Evolutionary conservation across 1,140 invertebrate genomes (phyloP).

Genomic region (Ptiloglossa arizonensis): DNA sequence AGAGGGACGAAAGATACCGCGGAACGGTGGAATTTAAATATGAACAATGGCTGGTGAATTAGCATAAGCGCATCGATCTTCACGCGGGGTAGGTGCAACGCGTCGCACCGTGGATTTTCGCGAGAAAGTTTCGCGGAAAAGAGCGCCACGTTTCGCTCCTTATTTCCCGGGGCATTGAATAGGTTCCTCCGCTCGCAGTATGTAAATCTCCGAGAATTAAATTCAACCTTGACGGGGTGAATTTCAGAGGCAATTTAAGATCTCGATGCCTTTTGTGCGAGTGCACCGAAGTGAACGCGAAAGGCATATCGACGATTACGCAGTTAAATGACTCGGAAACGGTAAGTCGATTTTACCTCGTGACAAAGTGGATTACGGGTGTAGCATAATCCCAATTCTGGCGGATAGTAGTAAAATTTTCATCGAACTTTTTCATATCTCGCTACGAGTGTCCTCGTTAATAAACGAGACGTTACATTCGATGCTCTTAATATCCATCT

Average conservation of each 20-base stretch:
- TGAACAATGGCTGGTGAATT: constrained; percentile 34
- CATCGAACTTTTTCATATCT: constrained; percentile 1
- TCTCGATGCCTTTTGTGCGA: constrained; percentile 45
- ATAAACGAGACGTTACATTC: too few relatives aligned
- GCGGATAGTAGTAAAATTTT: neutral
- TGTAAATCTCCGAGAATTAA: constrained; percentile 37
- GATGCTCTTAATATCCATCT: too few relatives aligned
- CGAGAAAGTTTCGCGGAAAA: constrained; percentile 1
- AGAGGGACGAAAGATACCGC: neutral
- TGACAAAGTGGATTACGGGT: constrained; percentile 58
- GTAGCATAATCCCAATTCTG: constrained; percentile 33
- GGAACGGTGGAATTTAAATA: constrained; percentile 23
- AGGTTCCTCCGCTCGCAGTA: neutral
- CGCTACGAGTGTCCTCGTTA: neutral
- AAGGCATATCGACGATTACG: constrained; percentile 57
- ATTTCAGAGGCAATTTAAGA: constrained; percentile 53
- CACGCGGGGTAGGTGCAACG: neutral
- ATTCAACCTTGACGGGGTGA: constrained; percentile 26
- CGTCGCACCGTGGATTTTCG: neutral
- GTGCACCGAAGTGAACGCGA: constrained; percentile 15
- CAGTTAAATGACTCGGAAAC: constrained; percentile 52
- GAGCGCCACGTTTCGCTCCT: neutral
- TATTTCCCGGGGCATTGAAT: neutral
- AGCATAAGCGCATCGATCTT: constrained; percentile 46
- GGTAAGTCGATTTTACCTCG: constrained; percentile 55